These are phyloP conservation scores for Muntiacus reevesi DNA, from an alignment of 2,113 vertebrate species.

Conservation along the genomic window DNA sequence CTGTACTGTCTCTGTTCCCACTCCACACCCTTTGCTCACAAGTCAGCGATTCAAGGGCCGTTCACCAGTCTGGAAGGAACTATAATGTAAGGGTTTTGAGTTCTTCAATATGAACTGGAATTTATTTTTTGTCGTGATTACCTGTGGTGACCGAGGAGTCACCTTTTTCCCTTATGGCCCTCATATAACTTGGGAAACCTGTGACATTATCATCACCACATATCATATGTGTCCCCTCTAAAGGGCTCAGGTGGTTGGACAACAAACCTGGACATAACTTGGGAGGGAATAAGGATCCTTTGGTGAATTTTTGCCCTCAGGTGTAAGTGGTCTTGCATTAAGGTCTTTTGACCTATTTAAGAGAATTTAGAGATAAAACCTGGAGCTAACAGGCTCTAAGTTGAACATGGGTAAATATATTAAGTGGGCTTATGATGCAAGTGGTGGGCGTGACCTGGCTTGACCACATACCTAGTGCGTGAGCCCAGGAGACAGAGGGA, in stretches of 20 bases:
- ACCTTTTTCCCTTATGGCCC: not conserved
- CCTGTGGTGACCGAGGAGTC: not conserved
- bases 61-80: not conserved
- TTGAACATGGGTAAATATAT: not conserved
- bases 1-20: not conserved
- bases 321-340: not conserved
- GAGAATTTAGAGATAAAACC: not conserved
- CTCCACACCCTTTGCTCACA: not conserved
- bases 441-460: not conserved
- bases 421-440: not conserved
- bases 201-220: not conserved
- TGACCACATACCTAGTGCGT: not conserved
- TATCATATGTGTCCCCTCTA: not conserved
- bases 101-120: not conserved
- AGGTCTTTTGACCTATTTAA: not conserved
- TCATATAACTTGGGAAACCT: not conserved
- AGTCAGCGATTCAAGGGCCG: not conserved
- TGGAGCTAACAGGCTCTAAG: not conserved
- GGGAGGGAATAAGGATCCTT: not conserved
- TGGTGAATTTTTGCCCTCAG: too few relatives aligned
- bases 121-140: not conserved
- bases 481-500: not conserved
- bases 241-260: not conserved
- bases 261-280: not conserved
- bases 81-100: not conserved